A percentile compares a stretch with the other conserved stretches of the same genome.
These are phyloP conservation scores for Lacerta bilineata DNA, from an alignment of 2,797 vertebrate species.

Conservation along the genomic window DNA sequence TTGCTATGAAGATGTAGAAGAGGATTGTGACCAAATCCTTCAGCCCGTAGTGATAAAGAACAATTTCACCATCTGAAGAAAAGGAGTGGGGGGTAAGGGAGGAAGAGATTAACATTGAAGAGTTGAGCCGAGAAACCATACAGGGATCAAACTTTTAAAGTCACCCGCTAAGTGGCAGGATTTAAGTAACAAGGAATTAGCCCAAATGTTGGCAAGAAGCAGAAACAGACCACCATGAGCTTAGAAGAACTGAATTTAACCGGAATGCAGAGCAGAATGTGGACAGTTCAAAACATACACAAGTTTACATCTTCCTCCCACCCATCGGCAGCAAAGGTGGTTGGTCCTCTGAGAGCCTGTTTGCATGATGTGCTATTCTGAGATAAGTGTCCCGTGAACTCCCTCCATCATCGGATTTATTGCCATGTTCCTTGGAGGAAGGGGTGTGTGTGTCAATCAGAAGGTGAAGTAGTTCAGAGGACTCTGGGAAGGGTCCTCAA, in stretches of 20 bases:
- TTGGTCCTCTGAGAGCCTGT: not conserved
- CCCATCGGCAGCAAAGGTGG: not conserved
- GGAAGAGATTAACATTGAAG: conserved; percentile 7
- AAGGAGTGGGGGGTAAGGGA: conserved; percentile 46
- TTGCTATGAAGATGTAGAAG: conserved; percentile 94
- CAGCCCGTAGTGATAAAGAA: conserved; percentile 93
- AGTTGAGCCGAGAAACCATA: not conserved
- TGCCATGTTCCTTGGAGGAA: not conserved
- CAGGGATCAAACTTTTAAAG: not conserved
- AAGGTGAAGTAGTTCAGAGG: not conserved
- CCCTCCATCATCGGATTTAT: not conserved
- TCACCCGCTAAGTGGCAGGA: not conserved
- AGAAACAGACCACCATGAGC: not conserved
- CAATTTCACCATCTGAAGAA: conserved; percentile 89
- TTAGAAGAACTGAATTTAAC: not conserved
- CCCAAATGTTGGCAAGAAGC: not conserved
- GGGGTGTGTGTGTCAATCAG: not conserved
- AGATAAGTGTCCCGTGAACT: not conserved
- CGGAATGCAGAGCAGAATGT: not conserved
- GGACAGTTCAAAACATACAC: not conserved
- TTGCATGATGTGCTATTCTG: not conserved
- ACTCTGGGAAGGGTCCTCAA: not conserved
- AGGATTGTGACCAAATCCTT: conserved; percentile 93
- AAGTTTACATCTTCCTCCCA: not conserved
- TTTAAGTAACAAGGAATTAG: not conserved